Conservation (phyloP, 2,113 vertebrate species). For the Misgurnus anguillicaudatus region DNA sequence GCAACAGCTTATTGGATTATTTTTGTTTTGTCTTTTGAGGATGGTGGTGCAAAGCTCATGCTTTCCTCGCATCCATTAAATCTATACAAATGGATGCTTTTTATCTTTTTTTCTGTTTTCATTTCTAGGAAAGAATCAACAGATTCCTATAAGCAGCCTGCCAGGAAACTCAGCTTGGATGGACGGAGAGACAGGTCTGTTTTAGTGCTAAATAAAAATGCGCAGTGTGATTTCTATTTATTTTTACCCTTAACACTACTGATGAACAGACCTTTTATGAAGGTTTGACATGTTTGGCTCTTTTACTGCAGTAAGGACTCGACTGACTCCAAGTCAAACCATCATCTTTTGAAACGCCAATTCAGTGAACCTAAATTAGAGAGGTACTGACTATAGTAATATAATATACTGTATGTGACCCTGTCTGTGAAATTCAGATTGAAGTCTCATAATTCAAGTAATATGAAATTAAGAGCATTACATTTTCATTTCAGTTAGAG, state of each 20-base stretch:
- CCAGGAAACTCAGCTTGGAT: slow-evolving; percentile 64
- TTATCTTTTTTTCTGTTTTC: slow-evolving; percentile 34
- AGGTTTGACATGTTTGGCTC: not conserved
- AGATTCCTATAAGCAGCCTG: slow-evolving; percentile 60
- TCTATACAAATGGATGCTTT: slow-evolving; percentile 20
- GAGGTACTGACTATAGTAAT: slow-evolving; percentile 64
- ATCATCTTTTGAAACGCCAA: slow-evolving; percentile 57
- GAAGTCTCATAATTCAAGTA: no score
- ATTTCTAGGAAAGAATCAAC: slow-evolving; percentile 70
- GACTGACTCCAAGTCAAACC: slow-evolving; percentile 63
- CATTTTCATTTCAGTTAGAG: no score
- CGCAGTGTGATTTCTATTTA: not conserved
- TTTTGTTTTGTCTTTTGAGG: slow-evolving; percentile 3
- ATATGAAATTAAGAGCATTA: no score
- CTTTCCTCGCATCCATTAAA: slow-evolving; percentile 23
- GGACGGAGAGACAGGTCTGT: slow-evolving; percentile 73
- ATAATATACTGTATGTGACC: not conserved
- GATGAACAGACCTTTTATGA: not conserved
- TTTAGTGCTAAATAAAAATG: slow-evolving; percentile 6
- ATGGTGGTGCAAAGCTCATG: not conserved
- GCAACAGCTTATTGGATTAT: slow-evolving; percentile 31
- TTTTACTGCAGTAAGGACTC: slow-evolving; percentile 70
- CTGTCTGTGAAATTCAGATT: no score
- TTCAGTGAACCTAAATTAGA: slow-evolving; percentile 58
- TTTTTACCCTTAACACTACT: not conserved